Conservation (phyloP, 2,113 vertebrate genomes). For the Calidris pygmaea region DNA sequence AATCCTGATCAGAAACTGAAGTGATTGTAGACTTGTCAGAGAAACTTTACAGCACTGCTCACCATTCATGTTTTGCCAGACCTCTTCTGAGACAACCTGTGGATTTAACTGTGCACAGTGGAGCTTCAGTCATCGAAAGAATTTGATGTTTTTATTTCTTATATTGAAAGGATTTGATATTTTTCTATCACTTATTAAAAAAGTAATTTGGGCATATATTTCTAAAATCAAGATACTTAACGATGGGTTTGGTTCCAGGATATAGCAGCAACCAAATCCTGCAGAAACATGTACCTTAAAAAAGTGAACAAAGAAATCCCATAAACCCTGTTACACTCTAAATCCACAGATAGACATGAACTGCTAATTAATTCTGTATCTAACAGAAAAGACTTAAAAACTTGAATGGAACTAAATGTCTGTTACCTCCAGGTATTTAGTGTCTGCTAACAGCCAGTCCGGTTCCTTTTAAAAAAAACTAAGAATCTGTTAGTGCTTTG, state of each 20-base stretch:
- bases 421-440: conserved; percentile 83
- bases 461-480: conserved; percentile 72
- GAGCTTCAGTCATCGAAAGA: not conserved
- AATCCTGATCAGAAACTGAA: conserved; percentile 34
- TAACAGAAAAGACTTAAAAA: conserved; percentile 65
- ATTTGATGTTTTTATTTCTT: conserved; percentile 4
- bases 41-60: conserved; percentile 77
- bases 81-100: conserved; percentile 73
- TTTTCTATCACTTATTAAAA: not conserved
- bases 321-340: conserved; percentile 71
- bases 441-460: conserved; percentile 78
- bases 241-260: conserved; percentile 6
- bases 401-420: conserved; percentile 82
- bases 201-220: not conserved
- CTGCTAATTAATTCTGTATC: conserved; percentile 68
- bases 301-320: not conserved
- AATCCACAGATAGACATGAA: conserved; percentile 77
- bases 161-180: not conserved
- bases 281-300: conserved; percentile 1
- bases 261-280: not conserved
- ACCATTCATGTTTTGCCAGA: conserved; percentile 78
- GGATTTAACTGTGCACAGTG: conserved; percentile 79
- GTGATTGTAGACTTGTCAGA: conserved; percentile 45
- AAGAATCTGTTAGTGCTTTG: conserved; percentile 51
- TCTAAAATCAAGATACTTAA: conserved; percentile 35